Percentiles rank a stretch among this genome's conserved stretches.
These are phyloP conservation scores for Tachuris rubrigastra DNA, from an alignment of 2,113 vertebrate species.

Conservation along the genomic window DNA sequence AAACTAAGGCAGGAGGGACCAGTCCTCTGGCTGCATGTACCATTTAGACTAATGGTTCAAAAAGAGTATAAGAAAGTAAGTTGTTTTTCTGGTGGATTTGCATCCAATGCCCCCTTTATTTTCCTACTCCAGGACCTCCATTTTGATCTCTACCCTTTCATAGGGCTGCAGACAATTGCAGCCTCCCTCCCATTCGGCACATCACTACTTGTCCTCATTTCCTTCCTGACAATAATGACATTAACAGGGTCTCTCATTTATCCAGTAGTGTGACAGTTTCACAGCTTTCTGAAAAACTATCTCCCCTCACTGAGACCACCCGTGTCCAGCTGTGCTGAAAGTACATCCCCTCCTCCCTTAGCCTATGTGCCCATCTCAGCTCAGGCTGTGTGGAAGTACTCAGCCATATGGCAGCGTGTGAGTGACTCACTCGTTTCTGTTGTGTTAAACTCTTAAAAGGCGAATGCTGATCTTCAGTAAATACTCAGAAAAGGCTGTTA, in stretches of 20 bases:
- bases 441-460: not conserved
- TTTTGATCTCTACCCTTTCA: not conserved
- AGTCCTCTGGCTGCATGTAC: not conserved
- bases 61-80: not conserved
- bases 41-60: not conserved
- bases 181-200: not conserved
- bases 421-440: not conserved
- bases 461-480: not conserved
- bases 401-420: rapidly evolving
- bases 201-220: not conserved
- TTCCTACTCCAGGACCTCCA: not conserved
- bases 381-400: not conserved
- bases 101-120: not conserved
- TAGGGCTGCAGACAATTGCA: not conserved
- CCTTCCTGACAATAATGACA: not conserved
- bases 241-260: not conserved
- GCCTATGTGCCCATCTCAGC: rapidly evolving
- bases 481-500: not conserved
- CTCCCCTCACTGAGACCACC: not conserved
- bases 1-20: not conserved
- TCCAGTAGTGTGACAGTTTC: not conserved
- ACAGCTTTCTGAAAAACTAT: rapidly evolving
- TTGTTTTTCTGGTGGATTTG: not conserved
- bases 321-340: rapidly evolving
- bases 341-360: not conserved